Evolutionary conservation across 2,888 invertebrate species (phyloP), one percentile per base, ranked within the genome.

Genomic region (Phymatocera aterrima): DNA sequence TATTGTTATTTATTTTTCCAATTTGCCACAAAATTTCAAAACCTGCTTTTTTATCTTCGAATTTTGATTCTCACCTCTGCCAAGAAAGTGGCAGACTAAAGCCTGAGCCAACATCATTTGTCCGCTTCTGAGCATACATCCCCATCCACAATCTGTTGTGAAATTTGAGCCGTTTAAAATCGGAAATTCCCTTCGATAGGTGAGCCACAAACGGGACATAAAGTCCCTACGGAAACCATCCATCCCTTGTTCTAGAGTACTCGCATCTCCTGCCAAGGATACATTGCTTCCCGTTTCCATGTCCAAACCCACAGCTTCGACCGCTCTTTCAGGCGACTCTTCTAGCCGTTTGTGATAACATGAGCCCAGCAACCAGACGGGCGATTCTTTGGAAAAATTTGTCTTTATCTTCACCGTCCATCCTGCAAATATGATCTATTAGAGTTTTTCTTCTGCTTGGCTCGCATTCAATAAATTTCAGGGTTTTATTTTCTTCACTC

Each of bases 81-180:
- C 96, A 77, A 98, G 92, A 89, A 97, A 96, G 88, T 97, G 97
- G 83, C 94, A 94, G 57, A 97, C 92, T 78, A 98, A 91, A 12
- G 96, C 97, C 90, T 98, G 97, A 0, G 97, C 97, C 80, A 98
- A 91, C 90, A 98, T 92, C 98, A 98, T 98, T 91, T 98, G 98
- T 8, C 97, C 97, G 91, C 96, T 96, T 70, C 98, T 93, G 31
- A 95, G 85, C 95, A 95, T 95, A 87, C 98, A 98, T 0, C 98
- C 98, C 98, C 98, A 98, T 3, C 98, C 98, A 91, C 97, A 97
- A 89, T 98, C 98, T 3, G 97, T 95, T 1, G 96, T 97, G 84
- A 95, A 95, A 80, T 93, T 94, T 1, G 97, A 96, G 24, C 96
- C 96, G 87, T 94, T 93, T 90, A 97, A 93, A 8, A 93, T 93